phyloP scores from a whole-genome alignment of 1,140 invertebrate genomes.

The Lordiphosa clarofinis region DNA sequence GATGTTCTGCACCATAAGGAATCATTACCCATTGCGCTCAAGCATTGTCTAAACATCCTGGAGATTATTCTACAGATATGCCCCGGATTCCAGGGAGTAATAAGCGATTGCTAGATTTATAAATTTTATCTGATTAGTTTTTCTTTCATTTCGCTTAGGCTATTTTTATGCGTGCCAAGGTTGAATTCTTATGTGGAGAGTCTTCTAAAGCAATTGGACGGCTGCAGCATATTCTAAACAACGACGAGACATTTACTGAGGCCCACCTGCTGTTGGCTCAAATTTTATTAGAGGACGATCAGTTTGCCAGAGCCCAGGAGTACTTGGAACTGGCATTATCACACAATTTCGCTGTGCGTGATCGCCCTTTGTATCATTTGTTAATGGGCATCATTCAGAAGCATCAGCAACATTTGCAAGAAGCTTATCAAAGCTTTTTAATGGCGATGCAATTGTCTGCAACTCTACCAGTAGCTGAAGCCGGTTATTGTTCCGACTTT shows the following conservation, averaged over 20 bases:
- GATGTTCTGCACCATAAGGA: conserved; percentile 62
- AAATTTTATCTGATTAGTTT: neutral
- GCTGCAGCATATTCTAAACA: conserved; percentile 87
- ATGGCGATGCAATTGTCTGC: conserved; percentile 84
- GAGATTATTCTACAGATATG: conserved; percentile 88
- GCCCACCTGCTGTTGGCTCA: conserved; percentile 94
- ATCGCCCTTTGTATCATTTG: conserved; percentile 94
- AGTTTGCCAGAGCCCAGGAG: conserved; percentile 89
- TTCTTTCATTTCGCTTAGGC: conserved; percentile 78
- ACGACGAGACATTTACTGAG: conserved; percentile 88
- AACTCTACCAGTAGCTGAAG: conserved; percentile 40
- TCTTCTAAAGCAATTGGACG: conserved; percentile 83
- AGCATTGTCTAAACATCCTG: conserved; percentile 84
- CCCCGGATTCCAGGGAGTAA: conserved; percentile 84
- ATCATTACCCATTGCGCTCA: conserved; percentile 76
- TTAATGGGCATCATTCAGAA: conserved; percentile 91
- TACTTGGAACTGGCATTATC: conserved; percentile 93
- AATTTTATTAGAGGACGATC: conserved; percentile 87
- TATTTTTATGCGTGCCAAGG: conserved; percentile 88
- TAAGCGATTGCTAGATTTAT: neutral
- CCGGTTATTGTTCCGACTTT: neutral
- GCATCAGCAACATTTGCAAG: conserved; percentile 86
- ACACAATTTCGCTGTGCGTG: conserved; percentile 94
- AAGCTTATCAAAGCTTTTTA: conserved; percentile 88
- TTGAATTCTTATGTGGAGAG: conserved; percentile 90